These are phyloP conservation scores for Raja brachyura DNA, from an alignment of 2,113 vertebrate species.

Conservation along the genomic window DNA sequence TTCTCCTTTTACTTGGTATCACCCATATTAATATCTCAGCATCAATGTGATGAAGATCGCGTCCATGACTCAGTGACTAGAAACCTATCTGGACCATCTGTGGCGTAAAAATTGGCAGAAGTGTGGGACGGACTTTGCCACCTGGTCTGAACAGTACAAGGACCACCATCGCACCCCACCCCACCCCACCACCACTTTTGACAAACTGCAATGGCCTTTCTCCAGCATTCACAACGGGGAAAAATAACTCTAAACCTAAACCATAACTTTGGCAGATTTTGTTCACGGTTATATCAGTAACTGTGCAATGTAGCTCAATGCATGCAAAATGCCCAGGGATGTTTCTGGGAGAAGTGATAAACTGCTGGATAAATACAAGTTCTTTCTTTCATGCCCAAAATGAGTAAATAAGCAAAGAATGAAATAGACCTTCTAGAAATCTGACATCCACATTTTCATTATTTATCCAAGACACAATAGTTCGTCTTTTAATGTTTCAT, in stretches of 20 bases:
- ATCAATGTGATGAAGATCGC: too few relatives aligned
- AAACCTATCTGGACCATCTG: too few relatives aligned
- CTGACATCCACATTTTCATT: background rate
- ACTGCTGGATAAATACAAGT: constrained; percentile 3
- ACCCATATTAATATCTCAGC: too few relatives aligned
- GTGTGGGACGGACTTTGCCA: too few relatives aligned
- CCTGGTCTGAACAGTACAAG: too few relatives aligned
- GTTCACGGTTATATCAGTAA: background rate
- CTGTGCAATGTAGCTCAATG: background rate
- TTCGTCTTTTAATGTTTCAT: background rate
- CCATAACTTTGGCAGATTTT: background rate
- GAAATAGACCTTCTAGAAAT: background rate
- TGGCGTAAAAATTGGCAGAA: too few relatives aligned
- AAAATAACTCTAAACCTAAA: background rate
- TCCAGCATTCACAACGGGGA: too few relatives aligned
- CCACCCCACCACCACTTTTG: too few relatives aligned
- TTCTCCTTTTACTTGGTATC: too few relatives aligned
- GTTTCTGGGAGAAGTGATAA: background rate
- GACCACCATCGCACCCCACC: too few relatives aligned
- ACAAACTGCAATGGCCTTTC: background rate
- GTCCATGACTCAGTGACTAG: too few relatives aligned
- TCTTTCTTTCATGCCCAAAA: background rate
- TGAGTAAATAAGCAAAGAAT: background rate
- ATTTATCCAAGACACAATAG: constrained; percentile 7
- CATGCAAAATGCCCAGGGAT: background rate